These are phyloP conservation scores for Pachypanchax playfairii DNA, from an alignment of 2,113 vertebrate species.

Conservation along the genomic window DNA sequence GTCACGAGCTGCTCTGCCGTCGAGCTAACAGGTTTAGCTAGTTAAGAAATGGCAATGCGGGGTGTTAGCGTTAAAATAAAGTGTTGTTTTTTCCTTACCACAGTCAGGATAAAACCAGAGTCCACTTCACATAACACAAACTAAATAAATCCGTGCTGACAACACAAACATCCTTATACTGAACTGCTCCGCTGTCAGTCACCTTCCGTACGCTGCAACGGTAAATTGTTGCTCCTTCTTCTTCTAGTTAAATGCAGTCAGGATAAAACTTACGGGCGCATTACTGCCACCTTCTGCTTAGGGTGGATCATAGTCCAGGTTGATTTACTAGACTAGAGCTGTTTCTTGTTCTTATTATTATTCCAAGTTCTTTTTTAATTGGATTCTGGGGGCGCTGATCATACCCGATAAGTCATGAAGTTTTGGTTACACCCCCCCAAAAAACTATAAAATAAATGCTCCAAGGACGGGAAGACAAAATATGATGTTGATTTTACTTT, in stretches of 20 bases:
- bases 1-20: not conserved
- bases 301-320: not conserved
- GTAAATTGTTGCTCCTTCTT: not conserved
- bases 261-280: not conserved
- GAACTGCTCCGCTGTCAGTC: slow-evolving; percentile 23
- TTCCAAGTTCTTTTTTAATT: no score
- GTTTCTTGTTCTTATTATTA: no score
- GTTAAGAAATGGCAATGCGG: slow-evolving; percentile 11
- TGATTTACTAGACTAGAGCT: no score
- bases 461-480: no score
- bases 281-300: not conserved
- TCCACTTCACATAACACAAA: slow-evolving; percentile 65
- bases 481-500: no score
- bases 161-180: not conserved
- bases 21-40: slow-evolving; percentile 49
- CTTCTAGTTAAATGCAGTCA: not conserved
- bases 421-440: no score
- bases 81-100: slow-evolving; percentile 42
- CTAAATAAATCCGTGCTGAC: not conserved
- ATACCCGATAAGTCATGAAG: no score
- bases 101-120: slow-evolving; percentile 9
- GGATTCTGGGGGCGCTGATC: no score
- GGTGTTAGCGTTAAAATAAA: slow-evolving; percentile 14
- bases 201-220: slow-evolving; percentile 51
- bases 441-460: no score